Percentiles rank a stretch among this genome's conserved stretches.
These are phyloP conservation scores for Leptestheria dahalacensis DNA, from an alignment of 1,140 invertebrate genomes.

Conservation along the genomic window DNA sequence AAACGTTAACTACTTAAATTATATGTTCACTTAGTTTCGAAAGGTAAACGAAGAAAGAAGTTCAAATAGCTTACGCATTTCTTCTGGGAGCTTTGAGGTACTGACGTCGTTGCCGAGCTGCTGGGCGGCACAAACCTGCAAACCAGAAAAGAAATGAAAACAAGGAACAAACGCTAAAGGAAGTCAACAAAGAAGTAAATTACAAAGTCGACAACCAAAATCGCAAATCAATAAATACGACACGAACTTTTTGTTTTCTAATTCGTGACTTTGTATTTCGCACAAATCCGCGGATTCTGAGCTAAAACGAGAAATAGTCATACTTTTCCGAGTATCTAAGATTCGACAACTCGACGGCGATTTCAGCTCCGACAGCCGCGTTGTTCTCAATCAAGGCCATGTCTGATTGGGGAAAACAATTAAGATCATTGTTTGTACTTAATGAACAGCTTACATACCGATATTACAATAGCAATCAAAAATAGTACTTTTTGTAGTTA, in stretches of 20 bases:
- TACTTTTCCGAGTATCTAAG: constrained; percentile 9
- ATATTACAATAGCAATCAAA: background rate
- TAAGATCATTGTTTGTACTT: constrained; percentile 7
- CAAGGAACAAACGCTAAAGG: background rate
- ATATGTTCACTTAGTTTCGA: too few relatives aligned
- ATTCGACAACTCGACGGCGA: constrained; percentile 49
- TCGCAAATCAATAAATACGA: too few relatives aligned
- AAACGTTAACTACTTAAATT: too few relatives aligned
- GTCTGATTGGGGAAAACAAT: constrained; percentile 38
- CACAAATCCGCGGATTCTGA: background rate
- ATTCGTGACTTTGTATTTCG: background rate
- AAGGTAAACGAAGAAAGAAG: too few relatives aligned
- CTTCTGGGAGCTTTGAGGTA: background rate
- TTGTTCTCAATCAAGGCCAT: constrained; percentile 86
- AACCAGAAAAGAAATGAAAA: background rate
- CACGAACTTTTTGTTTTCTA: background rate
- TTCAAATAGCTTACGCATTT: background rate
- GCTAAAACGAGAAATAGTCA: background rate
- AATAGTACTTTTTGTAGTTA: background rate
- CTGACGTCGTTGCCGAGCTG: background rate
- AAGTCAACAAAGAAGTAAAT: background rate
- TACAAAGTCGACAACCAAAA: too few relatives aligned
- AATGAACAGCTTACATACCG: background rate
- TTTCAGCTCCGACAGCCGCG: constrained; percentile 62
- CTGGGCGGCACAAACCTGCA: background rate